Evolutionary conservation across 2,113 vertebrate genomes (phyloP).

Genomic region (Lucifuga dentata): DNA sequence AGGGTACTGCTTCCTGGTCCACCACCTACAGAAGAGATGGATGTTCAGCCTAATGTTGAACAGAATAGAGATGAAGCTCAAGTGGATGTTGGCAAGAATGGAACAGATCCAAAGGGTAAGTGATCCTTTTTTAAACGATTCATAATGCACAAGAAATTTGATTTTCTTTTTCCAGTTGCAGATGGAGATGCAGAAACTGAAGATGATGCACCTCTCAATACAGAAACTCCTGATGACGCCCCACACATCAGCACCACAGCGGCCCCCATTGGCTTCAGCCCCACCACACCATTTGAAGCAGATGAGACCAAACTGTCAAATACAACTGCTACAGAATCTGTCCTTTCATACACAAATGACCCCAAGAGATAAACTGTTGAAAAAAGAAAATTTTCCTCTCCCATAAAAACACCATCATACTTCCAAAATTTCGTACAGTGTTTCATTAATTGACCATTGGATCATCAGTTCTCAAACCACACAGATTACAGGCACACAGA

Average conservation of each 20-base stretch:
- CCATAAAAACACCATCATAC: no score
- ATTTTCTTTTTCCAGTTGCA: not conserved
- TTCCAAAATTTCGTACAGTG: no score
- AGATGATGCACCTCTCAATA: not conserved
- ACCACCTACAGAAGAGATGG: not conserved
- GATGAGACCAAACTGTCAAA: not conserved
- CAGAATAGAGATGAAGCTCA: not conserved
- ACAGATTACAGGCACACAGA: no score
- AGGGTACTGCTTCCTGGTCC: slow-evolving; percentile 16
- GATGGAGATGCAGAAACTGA: not conserved
- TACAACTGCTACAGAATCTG: slow-evolving; percentile 15
- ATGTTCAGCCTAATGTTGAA: not conserved
- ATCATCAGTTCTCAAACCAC: no score
- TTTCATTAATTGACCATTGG: no score
- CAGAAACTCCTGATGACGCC: rapidly evolving
- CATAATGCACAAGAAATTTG: no score
- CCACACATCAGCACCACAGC: slow-evolving; percentile 6
- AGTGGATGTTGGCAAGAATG: not conserved
- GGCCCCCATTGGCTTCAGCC: rapidly evolving
- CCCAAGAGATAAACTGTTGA: slow-evolving; percentile 54
- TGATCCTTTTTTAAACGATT: not conserved
- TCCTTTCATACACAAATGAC: not conserved
- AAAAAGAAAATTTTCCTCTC: no score
- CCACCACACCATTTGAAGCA: not conserved
- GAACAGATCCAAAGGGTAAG: not conserved